Evolutionary conservation across 92 coral and sea anemone genomes (phyloP), one percentile per base, ranked within the genome.

Genomic region (Diadumene lineata): DNA sequence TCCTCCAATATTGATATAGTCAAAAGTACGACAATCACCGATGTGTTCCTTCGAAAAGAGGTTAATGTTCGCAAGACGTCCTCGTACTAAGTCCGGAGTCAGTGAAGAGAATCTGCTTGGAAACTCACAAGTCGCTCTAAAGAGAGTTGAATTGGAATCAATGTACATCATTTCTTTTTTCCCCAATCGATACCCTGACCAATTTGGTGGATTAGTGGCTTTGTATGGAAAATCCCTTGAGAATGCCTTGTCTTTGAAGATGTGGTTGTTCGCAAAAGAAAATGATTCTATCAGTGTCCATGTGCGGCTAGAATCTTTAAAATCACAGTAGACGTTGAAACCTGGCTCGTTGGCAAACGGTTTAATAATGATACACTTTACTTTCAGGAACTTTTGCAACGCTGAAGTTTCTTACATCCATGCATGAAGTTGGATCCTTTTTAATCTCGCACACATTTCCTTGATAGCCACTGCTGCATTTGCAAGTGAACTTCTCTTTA

Each of bases 281-380:
- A 81, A 81, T 23, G 86, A 74, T 31, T 74, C 75, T 1, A 81
- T 73, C 23, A 81, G 53, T 3, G 76, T 68, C 86, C 76, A 81
- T 2, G 68, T 32, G 17, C 29, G 66, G 17, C 50, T 53, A 1
- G 74, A 2, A 6, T 66, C 18, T 21, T n/a, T 61, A 31, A 73
- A 66, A 44, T 57, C 80, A 33, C 85, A 81, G 33, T 34, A 81
- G 4, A 43, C 73, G n/a, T 23, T 24, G n/a, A n/a, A n/a, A n/a
- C n/a, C n/a, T n/a, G n/a, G n/a, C n/a, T n/a, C n/a, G n/a, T n/a
- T n/a, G n/a, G n/a, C n/a, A n/a, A n/a, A n/a, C n/a, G n/a, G n/a
- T n/a, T n/a, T n/a, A n/a, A n/a, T n/a, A n/a, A n/a, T n/a, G n/a
- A n/a, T n/a, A n/a, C n/a, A n/a, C n/a, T n/a, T n/a, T n/a, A n/a